phyloP scores from a whole-genome alignment of 2,888 invertebrate species.

The Trichogramma evanescens region DNA sequence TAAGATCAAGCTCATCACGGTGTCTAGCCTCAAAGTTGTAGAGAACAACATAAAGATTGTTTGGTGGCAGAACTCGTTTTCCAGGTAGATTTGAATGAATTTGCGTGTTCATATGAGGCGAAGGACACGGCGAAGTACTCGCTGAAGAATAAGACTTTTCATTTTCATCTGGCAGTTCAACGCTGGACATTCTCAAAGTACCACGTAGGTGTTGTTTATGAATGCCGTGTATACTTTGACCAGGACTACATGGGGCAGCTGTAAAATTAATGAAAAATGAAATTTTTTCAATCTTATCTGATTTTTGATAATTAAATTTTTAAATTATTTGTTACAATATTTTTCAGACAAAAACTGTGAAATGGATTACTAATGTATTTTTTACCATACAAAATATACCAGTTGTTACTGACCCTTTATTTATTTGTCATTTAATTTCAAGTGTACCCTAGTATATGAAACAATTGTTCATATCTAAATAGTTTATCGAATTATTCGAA shows the following conservation, averaged over 20 bases:
- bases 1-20: conserved; percentile 87
- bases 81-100: conserved; percentile 40
- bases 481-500: no score
- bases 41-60: conserved; percentile 86
- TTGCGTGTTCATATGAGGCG: conserved; percentile 57
- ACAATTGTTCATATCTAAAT: no score
- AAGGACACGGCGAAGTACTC: conserved; percentile 89
- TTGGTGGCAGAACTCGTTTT: conserved; percentile 61
- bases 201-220: conserved; percentile 69
- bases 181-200: conserved; percentile 86
- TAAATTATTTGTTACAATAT: no score
- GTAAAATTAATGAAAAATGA: conserved; percentile 5
- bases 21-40: conserved; percentile 94
- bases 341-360: no score
- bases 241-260: conserved; percentile 85
- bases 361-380: no score
- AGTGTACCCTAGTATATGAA: no score
- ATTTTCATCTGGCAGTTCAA: conserved; percentile 84
- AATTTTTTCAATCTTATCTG: no score
- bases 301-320: no score
- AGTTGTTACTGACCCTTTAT: no score
- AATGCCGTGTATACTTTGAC: conserved; percentile 53
- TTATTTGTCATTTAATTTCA: no score
- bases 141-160: conserved; percentile 86
- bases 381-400: no score